Evolutionary conservation across 2,113 vertebrate species (phyloP), one percentile per base, ranked within the genome.

Genomic region (Mus pahari): DNA sequence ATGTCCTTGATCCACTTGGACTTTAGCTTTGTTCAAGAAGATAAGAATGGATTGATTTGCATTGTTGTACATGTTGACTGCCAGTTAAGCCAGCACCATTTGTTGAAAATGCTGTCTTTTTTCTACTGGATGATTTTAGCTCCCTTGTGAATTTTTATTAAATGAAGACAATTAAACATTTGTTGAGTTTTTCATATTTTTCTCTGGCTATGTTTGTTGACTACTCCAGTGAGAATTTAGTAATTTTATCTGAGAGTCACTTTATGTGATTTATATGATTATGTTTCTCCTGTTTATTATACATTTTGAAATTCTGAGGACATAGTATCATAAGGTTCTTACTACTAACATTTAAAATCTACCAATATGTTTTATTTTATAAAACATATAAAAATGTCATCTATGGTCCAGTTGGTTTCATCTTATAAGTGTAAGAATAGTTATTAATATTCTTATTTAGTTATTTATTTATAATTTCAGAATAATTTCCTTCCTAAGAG

Each of bases 381-480:
- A 62, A 24, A 62, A 62, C 60, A 62, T 62, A 62, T 62, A 62
- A 62, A 62, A 62, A 24, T 24, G 26, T 62, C 60, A 62, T 62
- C 60, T 62, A 62, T 62, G 3, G 20, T 4, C 5, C 58, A 20
- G 20, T 20, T 19, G 58, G 58, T 60, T 60, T 60, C 20, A 60
- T 60, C 17, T 19, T 60, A 5, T 60, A 19, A 19, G 5, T 60
- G 58, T 20, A 60, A 6, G 19, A 60, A 60, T 60, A 60, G 17
- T 60, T 60, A 17, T 20, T 60, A 60, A 0, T 60, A 5, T 60
- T 60, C 58, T 60, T 60, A 60, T 60, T 60, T 60, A 20, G 0
- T 60, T 28, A 7, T 89, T 94, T 93, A 87, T 22, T 92, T 74
- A 89, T 66, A 77, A 24, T 89, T 93, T 94, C 36, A 77, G 93